Percentiles rank a stretch among this genome's conserved stretches.
phyloP scores from a whole-genome alignment of 1,140 invertebrate species.

The Dendrolimus punctatus region DNA sequence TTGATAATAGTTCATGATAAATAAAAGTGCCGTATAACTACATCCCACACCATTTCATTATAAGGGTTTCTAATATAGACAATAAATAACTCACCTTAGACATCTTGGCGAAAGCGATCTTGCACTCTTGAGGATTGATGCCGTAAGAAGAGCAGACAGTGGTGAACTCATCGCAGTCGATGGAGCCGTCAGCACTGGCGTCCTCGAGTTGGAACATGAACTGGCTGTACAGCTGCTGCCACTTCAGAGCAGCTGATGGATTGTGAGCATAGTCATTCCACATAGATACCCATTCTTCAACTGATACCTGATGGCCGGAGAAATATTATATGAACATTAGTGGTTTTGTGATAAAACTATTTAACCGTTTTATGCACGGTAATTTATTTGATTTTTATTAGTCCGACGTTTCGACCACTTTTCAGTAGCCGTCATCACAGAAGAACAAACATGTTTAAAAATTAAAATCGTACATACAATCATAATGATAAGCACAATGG shows the following conservation, averaged over 20 bases:
- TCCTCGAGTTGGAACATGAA: constrained; percentile 93
- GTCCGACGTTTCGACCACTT: no score
- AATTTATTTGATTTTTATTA: no score
- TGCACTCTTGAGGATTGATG: constrained; percentile 80
- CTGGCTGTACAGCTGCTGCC: constrained; percentile 87
- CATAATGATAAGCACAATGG: no score
- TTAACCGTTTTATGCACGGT: not conserved
- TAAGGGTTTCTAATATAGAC: not conserved
- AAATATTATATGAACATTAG: not conserved
- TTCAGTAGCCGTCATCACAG: no score
- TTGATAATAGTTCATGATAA: no score
- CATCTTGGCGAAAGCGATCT: constrained; percentile 86
- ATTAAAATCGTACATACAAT: no score
- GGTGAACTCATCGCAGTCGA: constrained; percentile 87
- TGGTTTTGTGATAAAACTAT: not conserved
- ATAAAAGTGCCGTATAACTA: no score
- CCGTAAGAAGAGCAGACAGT: constrained; percentile 87
- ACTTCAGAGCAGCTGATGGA: constrained; percentile 82
- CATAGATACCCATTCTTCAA: constrained; percentile 90
- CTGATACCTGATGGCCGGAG: constrained; percentile 60
- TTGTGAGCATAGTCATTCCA: constrained; percentile 88
- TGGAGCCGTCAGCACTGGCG: constrained; percentile 86
- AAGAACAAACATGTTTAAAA: no score
- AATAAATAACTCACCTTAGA: constrained; percentile 71
- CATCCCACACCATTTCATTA: no score